Evolutionary conservation across 2,888 invertebrate genomes (phyloP), one percentile per base, ranked within the genome.

Genomic region (Mimumesa dahlbomi): DNA sequence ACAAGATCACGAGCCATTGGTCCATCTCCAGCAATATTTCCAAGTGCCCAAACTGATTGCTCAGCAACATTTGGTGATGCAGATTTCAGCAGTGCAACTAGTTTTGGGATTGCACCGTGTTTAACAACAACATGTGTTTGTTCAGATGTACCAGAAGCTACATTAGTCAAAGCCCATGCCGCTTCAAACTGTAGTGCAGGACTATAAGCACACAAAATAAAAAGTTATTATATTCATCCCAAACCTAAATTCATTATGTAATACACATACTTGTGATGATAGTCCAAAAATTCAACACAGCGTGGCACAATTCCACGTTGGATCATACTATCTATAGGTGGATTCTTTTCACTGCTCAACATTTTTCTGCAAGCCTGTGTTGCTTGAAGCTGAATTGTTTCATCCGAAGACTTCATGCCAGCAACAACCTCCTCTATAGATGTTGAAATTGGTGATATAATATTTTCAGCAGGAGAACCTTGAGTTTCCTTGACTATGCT

Each of bases 1-100:
- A 98, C 96, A 59, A 93, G 90, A 90, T 99, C 98, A 45, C 99
- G 91, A 0, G 96, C 92, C 11, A 89, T 90, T 0, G 96, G 92
- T 0, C 96, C 96, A 88, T 97, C 96, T 31, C 98, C 98, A 6
- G 98, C 98, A 82, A 99, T 97, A 90, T 99, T 99, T 75, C 98
- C 97, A n/a, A 98, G 91, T 0, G 98, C 98, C 99, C 96, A 98
- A 0, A 98, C 96, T n/a, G 97, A 94, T 89, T 98, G 98, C 85
- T 98, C 98, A 0, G 96, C 94, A 0, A 96, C 94, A 75, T 94
- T 93, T 0, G 92, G 89, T 36, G 93, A 91, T 1, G 92, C 90
- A 0, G 95, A 94, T 5, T 91, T 89, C 0, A 98, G 90, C 11
- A 99, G 91, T 0, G 90, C 87, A 18, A 97, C 93, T 53, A 99